Evolutionary conservation across 2,797 vertebrate genomes (phyloP).

Genomic region (Pseudochirops cupreus): DNA sequence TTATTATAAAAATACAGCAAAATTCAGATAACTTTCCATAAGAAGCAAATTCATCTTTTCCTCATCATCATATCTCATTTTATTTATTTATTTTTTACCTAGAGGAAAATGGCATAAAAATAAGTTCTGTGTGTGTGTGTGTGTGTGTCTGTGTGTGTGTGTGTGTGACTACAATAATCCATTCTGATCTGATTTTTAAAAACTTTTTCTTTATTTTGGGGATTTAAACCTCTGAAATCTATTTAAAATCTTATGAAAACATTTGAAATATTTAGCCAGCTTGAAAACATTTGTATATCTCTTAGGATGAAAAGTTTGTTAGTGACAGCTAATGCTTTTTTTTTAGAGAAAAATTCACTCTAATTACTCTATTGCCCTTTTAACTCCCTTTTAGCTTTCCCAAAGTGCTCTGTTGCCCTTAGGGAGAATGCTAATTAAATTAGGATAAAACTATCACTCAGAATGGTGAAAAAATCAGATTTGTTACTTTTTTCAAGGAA

Average conservation of each 20-base stretch:
- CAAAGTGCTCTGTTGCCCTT: slow-evolving; percentile 77
- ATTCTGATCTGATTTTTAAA: slow-evolving; percentile 41
- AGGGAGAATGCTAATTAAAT: slow-evolving; percentile 82
- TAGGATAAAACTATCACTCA: slow-evolving; percentile 77
- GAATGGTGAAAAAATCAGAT: slow-evolving; percentile 67
- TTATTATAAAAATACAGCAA: background rate
- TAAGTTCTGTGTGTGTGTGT: background rate
- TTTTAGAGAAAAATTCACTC: slow-evolving; percentile 67
- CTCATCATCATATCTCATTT: background rate
- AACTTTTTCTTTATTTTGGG: slow-evolving; percentile 36
- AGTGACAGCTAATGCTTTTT: background rate
- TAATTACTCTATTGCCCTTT: slow-evolving; percentile 81
- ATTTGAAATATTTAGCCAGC: slow-evolving; percentile 72
- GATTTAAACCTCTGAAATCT: background rate
- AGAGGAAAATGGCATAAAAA: slow-evolving; percentile 4
- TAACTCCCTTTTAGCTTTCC: slow-evolving; percentile 82
- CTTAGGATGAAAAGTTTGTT: slow-evolving; percentile 33
- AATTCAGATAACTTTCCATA: background rate
- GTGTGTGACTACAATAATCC: slow-evolving; percentile 25
- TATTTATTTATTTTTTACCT: too few species aligned
- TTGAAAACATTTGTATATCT: slow-evolving; percentile 68
- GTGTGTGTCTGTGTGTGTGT: background rate
- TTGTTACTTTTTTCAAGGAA: slow-evolving; percentile 21
- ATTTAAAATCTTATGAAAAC: slow-evolving; percentile 36
- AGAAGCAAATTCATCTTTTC: background rate